Evolutionary conservation across 2,797 vertebrate species (phyloP), one percentile per base, ranked within the genome.

Genomic region (Sebastes iracundus): DNA sequence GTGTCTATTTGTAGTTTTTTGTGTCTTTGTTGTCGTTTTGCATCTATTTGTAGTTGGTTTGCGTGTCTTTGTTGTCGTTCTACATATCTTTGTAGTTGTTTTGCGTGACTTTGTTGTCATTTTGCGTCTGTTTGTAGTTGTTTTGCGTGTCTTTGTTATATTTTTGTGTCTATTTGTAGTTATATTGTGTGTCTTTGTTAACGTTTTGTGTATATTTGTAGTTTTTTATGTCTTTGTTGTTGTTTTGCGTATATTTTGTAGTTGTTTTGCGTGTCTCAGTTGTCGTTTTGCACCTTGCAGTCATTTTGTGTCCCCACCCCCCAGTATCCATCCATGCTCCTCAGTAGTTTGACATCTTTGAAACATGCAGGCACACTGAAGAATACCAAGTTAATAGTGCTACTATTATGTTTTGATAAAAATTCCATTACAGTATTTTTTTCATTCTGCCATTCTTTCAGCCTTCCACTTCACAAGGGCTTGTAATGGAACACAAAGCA

Each of bases 401-500:
- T 72, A 8, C 20, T 58, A 3, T 72, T 65, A 25, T 59, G 22
- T 75, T 70, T 62, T 16, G 65, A 61, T 61, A 35, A 18, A 52
- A 75, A 62, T 60, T 77, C 53, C n/a, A 79, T 69, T 61, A 9
- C 8, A 69, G 22, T 38, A 16, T 42, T 67, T 23, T 64, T 63
- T 76, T 83, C 7, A 52, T 77, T 63, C 25, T 53, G 9, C 16
- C 42, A 27, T 33, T 11, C 22, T 69, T 75, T 75, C 22, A 69
- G 30, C 59, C 61, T 60, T 77, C 5, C 13, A 33, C 46, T 82
- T 87, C 64, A 72, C 55, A 81, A 65, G 38, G 53, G 33, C 69
- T 80, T 42, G 63, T 74, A 80, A 71, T 75, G 20, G 55, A 75
- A 66, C 72, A 79, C 56, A 56, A 76, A 89, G 32, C 65, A 38